Base-by-base conservation (phyloP, 2,797 vertebrate species). In the Halcyon chelicuti region DNA sequence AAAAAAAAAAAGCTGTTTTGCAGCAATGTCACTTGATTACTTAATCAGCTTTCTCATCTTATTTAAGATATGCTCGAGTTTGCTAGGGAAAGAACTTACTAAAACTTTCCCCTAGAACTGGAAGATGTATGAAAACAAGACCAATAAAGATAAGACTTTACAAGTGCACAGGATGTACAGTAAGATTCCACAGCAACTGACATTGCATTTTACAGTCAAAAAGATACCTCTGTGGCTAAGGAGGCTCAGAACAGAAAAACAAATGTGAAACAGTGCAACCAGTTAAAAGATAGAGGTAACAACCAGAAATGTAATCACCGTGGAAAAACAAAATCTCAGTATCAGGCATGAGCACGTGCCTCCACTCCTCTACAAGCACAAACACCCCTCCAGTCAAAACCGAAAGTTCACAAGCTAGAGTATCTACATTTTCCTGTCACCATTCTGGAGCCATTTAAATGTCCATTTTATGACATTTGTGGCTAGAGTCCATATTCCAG, bases 271-370 rank as follows among this genome's bases (percentile, higher is more conserved):
- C 25, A 1, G 1, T 8, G 7, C 29, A 65, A 40, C 8, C 31
- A 14, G 5, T 60, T 75, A 65, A 65, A 68, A 90, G 35, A 57
- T 5, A 67, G 9, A 88, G 26, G 29, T 2, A 77, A 47, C 31
- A 90, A 65, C 5, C 31, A 74, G 57, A 86, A 61, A 52, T 11
- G 20, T 65, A 37, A 40, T n/a, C 46, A 70, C 1, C 3, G 17
- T 2, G 5, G 28, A 79, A 47, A 81, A 86, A 65, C 7, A 77
- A 77, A 71, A 76, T 11, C 35, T 79, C 60, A 31, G 2, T 10
- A 65, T n/a, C 18, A 70, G 35, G 13, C 4, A 3, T 1, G 0
- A 80, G 29, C 61, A 88, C 0, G 0, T 58, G 18, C 46, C 83
- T 92, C 49, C 26, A 67, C 51, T 77, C 31, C 42, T 40, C 65